These are phyloP conservation scores for Heliconius hewitsoni DNA, from an alignment of 1,140 invertebrate genomes.

Conservation along the genomic window DNA sequence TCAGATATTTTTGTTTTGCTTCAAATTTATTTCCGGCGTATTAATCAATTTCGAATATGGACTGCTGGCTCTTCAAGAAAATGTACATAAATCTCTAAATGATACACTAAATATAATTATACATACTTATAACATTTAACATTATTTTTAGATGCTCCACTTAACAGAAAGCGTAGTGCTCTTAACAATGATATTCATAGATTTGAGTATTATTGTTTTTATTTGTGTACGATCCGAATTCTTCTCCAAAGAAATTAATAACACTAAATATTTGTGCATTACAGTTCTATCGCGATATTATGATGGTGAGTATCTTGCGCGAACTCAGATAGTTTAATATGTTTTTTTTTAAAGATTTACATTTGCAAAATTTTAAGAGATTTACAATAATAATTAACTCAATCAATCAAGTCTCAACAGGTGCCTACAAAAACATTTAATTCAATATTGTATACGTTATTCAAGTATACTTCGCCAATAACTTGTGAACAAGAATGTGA, in stretches of 20 bases:
- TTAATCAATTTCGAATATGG: conserved; percentile 47
- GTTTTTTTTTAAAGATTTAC: no score
- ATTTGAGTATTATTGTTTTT: conserved; percentile 39
- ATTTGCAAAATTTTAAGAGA: no score
- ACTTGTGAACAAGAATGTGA: not conserved
- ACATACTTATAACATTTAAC: not conserved
- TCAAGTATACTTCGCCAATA: no score
- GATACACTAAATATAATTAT: not conserved
- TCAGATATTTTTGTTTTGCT: conserved; percentile 50
- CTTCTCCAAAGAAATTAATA: conserved; percentile 50
- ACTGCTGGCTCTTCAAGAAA: conserved; percentile 47
- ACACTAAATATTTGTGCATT: conserved; percentile 52
- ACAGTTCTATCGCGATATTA: conserved; percentile 47
- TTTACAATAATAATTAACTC: no score
- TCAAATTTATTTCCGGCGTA: conserved; percentile 40
- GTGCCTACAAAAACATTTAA: no score
- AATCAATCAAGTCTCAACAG: no score
- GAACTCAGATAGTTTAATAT: not conserved
- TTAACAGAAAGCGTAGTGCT: conserved; percentile 35
- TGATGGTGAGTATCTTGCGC: conserved; percentile 41
- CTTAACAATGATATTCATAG: conserved; percentile 26
- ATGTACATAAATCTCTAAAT: conserved; percentile 31
- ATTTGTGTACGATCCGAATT: conserved; percentile 47
- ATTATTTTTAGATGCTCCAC: conserved; percentile 38
- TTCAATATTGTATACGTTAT: no score